Evolutionary conservation across 2,888 invertebrate species (phyloP).

Genomic region (Rhogogaster chlorosoma): DNA sequence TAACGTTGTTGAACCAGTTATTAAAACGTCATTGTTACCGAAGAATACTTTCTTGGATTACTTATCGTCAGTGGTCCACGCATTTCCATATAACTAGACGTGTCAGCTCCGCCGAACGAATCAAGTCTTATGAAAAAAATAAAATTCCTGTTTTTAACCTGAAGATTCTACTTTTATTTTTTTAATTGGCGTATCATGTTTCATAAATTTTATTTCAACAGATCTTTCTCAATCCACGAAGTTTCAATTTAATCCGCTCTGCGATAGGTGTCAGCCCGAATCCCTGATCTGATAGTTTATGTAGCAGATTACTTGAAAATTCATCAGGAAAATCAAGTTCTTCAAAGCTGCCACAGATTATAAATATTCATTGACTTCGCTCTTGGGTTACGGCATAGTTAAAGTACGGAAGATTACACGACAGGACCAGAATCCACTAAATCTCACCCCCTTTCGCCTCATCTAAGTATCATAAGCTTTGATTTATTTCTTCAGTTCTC

Average conservation of each 20-base stretch:
- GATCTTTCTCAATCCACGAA: neutral
- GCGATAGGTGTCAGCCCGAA: neutral
- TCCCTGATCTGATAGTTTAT: slow-evolving; percentile 24
- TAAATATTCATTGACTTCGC: slow-evolving; percentile 23
- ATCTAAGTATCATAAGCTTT: neutral
- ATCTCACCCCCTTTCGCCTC: neutral
- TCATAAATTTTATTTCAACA: neutral
- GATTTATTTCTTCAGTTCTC: neutral
- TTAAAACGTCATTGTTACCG: slow-evolving; percentile 78
- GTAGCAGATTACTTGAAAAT: neutral
- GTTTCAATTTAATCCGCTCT: neutral
- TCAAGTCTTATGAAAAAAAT: neutral
- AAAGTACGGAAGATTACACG: neutral
- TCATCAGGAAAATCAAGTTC: neutral
- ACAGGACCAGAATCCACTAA: neutral
- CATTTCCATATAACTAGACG: neutral
- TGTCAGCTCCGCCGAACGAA: neutral
- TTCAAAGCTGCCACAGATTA: neutral
- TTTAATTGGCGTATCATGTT: neutral
- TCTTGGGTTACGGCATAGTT: neutral
- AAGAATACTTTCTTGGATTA: slow-evolving; percentile 66
- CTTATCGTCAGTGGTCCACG: neutral
- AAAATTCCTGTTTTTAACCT: neutral
- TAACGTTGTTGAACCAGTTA: slow-evolving; percentile 77
- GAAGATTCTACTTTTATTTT: neutral